Evolutionary conservation across 2,888 invertebrate genomes (phyloP).

Genomic region (Cephonodes hylas): DNA sequence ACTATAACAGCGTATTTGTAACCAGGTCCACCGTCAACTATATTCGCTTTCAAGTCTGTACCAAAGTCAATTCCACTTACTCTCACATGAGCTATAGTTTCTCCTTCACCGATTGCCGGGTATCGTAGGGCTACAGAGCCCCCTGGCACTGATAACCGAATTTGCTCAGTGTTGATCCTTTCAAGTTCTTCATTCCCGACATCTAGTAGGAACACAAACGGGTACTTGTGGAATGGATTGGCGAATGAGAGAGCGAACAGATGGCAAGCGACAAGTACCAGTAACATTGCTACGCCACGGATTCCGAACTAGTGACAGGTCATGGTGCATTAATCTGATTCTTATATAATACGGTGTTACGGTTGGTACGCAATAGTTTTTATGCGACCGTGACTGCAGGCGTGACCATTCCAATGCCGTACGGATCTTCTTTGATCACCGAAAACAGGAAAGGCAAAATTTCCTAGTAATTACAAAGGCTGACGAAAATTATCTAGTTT

Average conservation of each 20-base stretch:
- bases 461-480: conserved; percentile 32
- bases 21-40: conserved; percentile 72
- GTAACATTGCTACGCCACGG: conserved; percentile 51
- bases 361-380: conserved; percentile 62
- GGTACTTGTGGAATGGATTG: conserved; percentile 69
- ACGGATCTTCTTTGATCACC: conserved; percentile 13
- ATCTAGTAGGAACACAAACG: conserved; percentile 68
- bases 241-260: conserved; percentile 41
- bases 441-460: conserved; percentile 21
- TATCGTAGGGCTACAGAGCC: conserved; percentile 68
- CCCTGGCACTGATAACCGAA: conserved; percentile 65
- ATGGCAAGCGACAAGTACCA: conserved; percentile 42
- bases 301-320: conserved; percentile 45
- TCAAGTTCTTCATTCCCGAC: conserved; percentile 74
- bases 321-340: conserved; percentile 58
- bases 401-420: conserved; percentile 62
- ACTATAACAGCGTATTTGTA: conserved; percentile 67
- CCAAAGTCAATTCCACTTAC: conserved; percentile 73
- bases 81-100: conserved; percentile 65
- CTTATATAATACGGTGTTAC: conserved; percentile 71
- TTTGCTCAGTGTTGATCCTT: conserved; percentile 63
- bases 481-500: neutral
- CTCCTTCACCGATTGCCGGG: conserved; percentile 61
- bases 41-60: conserved; percentile 65
- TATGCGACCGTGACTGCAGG: conserved; percentile 54